Conservation (phyloP, 1,140 invertebrate species). For the Drosophila triauraria region DNA sequence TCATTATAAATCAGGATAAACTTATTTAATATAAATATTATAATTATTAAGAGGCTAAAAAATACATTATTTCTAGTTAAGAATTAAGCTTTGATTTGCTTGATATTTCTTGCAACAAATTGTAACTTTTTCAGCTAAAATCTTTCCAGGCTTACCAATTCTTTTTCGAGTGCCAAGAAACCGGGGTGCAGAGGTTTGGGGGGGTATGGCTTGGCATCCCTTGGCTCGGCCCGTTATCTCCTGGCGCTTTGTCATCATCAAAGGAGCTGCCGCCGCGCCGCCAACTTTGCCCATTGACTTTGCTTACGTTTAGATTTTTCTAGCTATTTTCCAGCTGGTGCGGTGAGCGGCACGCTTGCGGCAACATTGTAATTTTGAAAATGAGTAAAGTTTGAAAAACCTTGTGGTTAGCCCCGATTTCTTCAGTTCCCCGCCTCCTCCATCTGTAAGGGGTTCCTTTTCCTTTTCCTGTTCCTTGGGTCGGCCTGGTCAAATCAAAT, state of each 20-base stretch:
- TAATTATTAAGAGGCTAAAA: no score
- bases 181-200: background rate
- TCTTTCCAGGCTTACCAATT: no score
- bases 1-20: background rate
- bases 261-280: constrained; percentile 54
- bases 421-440: background rate
- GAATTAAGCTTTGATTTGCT: no score
- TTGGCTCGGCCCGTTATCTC: constrained; percentile 15
- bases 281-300: constrained; percentile 83
- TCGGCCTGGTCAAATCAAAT: constrained; percentile 64
- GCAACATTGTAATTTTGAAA: constrained; percentile 85
- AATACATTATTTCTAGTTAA: no score
- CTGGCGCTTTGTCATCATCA: constrained; percentile 59
- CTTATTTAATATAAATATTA: no score
- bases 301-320: constrained; percentile 84
- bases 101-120: no score
- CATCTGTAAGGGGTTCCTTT: constrained; percentile 6
- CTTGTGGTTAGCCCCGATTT: constrained; percentile 58
- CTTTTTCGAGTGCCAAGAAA: constrained; percentile 11
- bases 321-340: constrained; percentile 59
- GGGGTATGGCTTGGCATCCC: constrained; percentile 21
- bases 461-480: constrained; percentile 10
- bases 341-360: constrained; percentile 74
- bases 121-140: no score
- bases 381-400: constrained; percentile 84